Conservation (phyloP, 1,140 invertebrate genomes). For the Aphis craccivora region DNA sequence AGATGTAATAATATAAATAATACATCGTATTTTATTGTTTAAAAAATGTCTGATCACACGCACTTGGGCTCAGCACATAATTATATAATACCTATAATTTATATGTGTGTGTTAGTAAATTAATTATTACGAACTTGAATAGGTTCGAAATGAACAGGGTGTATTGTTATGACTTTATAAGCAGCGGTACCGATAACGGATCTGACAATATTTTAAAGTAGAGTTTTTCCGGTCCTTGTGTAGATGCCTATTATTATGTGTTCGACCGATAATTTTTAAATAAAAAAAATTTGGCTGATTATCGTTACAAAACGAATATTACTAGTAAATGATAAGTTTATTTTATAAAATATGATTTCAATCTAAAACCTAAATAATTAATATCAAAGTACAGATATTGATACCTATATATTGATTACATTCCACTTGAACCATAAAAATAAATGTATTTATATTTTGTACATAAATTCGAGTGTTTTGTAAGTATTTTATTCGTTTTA, state of each 20-base stretch:
- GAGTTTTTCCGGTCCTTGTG: not conserved
- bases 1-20: not conserved
- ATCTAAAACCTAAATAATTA: not conserved
- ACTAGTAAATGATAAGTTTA: not conserved
- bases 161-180: not conserved
- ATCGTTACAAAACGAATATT: not conserved
- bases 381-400: too few species aligned
- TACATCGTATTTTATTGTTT: not conserved
- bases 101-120: too few species aligned
- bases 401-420: too few species aligned
- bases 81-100: too few species aligned
- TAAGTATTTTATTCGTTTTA: too few species aligned
- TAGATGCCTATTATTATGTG: too few species aligned
- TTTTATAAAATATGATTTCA: not conserved
- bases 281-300: too few species aligned
- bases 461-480: too few species aligned
- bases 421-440: too few species aligned
- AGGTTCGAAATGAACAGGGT: not conserved
- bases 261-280: too few species aligned
- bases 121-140: not conserved
- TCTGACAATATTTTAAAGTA: not conserved
- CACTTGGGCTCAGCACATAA: not conserved
- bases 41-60: not conserved
- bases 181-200: not conserved
- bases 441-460: too few species aligned